phyloP scores from a whole-genome alignment of 2,888 invertebrate genomes.

The Watsonalla binaria region DNA sequence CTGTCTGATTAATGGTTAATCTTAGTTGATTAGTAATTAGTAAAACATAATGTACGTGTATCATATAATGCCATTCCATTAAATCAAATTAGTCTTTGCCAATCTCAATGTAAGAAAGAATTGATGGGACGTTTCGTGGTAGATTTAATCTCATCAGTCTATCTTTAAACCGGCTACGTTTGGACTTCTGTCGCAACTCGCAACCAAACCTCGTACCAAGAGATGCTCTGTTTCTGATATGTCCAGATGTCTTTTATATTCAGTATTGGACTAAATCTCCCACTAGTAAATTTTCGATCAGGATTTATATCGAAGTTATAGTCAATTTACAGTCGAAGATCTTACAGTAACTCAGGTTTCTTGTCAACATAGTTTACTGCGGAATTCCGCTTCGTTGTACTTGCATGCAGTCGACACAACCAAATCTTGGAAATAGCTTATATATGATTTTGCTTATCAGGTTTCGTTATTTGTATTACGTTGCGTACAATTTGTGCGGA shows the following conservation, averaged over 20 bases:
- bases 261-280: too few relatives aligned
- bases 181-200: not conserved
- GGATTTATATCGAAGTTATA: not conserved
- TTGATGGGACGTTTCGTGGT: not conserved
- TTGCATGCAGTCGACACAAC: not conserved
- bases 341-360: not conserved
- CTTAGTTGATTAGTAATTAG: too few relatives aligned
- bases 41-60: not conserved
- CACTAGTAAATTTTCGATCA: too few relatives aligned
- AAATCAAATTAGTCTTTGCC: not conserved
- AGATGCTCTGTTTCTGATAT: not conserved
- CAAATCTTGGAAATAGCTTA: not conserved
- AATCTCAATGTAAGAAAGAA: not conserved
- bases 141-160: not conserved
- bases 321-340: not conserved
- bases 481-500: not conserved
- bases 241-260: not conserved
- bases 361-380: not conserved
- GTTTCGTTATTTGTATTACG: not conserved
- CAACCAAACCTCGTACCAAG: not conserved
- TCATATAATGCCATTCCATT: not conserved
- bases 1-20: too few relatives aligned
- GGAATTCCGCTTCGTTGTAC: not conserved
- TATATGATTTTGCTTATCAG: not conserved
- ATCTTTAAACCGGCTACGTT: not conserved